These are phyloP conservation scores for Hyposmocoma kahamanoa DNA, from an alignment of 1,140 invertebrate species.

Conservation along the genomic window DNA sequence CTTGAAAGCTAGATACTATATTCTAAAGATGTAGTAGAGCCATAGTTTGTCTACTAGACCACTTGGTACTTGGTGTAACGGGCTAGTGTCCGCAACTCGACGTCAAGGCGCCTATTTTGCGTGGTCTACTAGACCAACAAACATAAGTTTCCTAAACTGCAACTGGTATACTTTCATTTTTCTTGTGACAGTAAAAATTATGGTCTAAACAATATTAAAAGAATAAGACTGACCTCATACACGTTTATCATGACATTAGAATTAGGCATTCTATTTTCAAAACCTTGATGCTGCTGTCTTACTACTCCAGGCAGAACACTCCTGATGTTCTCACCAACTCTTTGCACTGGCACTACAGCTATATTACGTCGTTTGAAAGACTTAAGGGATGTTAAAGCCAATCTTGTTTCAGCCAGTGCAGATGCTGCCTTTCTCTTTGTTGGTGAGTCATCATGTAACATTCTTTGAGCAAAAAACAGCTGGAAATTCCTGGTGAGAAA, in stretches of 20 bases:
- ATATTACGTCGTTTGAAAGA: slow-evolving; percentile 75
- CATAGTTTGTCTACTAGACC: too few species aligned
- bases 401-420: slow-evolving; percentile 78
- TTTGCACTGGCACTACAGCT: slow-evolving; percentile 61
- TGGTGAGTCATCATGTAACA: slow-evolving; percentile 75
- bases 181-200: too few species aligned
- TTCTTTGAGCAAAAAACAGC: slow-evolving; percentile 76
- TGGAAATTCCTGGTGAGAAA: slow-evolving; percentile 75
- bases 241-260: slow-evolving; percentile 67
- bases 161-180: too few species aligned
- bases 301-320: slow-evolving; percentile 49
- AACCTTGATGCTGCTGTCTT: slow-evolving; percentile 38
- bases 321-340: slow-evolving; percentile 59
- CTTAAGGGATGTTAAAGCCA: slow-evolving; percentile 81
- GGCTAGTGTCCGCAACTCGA: too few species aligned
- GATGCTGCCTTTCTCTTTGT: slow-evolving; percentile 73
- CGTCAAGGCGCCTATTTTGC: too few species aligned
- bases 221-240: slow-evolving; percentile 61
- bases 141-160: too few species aligned
- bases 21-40: too few species aligned
- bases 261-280: slow-evolving; percentile 40
- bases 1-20: too few species aligned
- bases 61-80: too few species aligned
- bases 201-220: too few species aligned
- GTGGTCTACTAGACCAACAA: too few species aligned